Evolutionary conservation across 2,113 vertebrate genomes (phyloP).

Genomic region (Porphyrio hochstetteri): DNA sequence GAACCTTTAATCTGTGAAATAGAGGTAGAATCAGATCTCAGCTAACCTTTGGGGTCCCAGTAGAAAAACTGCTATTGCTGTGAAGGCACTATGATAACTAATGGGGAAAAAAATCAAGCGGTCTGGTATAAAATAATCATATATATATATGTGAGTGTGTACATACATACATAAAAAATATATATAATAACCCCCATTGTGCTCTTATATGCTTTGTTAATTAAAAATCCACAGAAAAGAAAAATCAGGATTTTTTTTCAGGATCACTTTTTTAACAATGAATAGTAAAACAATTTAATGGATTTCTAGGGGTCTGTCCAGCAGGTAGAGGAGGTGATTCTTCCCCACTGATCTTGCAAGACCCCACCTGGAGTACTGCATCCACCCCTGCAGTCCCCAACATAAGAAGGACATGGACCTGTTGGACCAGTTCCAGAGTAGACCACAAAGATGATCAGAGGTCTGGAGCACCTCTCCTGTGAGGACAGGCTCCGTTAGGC

Average conservation of each 20-base stretch:
- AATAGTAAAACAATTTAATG: background rate
- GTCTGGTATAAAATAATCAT: background rate
- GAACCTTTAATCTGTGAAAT: background rate
- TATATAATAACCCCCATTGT: background rate
- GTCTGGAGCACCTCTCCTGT: background rate
- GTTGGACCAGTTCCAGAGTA: rapidly evolving
- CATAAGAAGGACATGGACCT: background rate
- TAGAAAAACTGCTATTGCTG: background rate
- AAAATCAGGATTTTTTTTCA: too few species aligned
- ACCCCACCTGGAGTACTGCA: background rate
- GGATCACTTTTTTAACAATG: background rate
- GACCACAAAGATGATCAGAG: too few species aligned
- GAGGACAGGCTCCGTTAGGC: background rate
- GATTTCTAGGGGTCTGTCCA: background rate
- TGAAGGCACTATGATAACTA: background rate
- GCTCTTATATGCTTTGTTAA: background rate
- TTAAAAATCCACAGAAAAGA: background rate
- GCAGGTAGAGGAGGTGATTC: background rate
- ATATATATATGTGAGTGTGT: background rate
- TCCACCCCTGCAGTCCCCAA: too few species aligned
- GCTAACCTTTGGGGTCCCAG: background rate
- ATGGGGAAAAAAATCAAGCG: background rate
- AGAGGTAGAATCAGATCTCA: background rate
- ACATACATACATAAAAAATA: background rate
- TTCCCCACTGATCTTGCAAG: rapidly evolving